Percentiles rank a stretch among this genome's conserved stretches.
These are phyloP conservation scores for Anoplopoma fimbria DNA, from an alignment of 2,113 vertebrate genomes.

Conservation along the genomic window DNA sequence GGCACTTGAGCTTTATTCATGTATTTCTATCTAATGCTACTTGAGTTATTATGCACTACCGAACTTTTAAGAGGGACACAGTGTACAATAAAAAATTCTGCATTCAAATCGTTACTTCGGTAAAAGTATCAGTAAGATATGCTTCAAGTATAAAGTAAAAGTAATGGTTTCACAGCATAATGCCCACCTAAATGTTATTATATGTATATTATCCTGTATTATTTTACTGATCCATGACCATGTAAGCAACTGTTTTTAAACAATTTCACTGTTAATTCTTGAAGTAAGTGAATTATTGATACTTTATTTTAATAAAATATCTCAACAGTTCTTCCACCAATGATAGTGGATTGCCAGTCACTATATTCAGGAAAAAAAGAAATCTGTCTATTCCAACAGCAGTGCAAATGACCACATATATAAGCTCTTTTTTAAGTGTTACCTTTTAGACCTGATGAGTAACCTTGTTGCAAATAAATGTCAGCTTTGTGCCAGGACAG, in stretches of 20 bases:
- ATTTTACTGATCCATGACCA: neutral
- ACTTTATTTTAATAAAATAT: neutral
- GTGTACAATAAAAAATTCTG: neutral
- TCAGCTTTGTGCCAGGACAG: slow-evolving; percentile 72
- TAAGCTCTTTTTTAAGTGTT: slow-evolving; percentile 32
- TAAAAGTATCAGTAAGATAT: neutral
- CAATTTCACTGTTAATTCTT: neutral
- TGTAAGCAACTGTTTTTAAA: neutral
- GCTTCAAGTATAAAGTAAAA: neutral
- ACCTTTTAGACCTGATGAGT: slow-evolving; percentile 63
- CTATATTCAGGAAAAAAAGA: neutral
- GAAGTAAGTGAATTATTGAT: neutral
- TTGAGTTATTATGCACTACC: neutral
- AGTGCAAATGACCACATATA: neutral
- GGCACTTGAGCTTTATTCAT: neutral
- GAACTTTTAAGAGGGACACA: neutral
- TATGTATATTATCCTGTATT: neutral
- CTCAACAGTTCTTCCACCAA: neutral
- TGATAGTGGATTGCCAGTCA: neutral
- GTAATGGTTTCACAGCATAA: neutral
- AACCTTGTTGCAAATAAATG: slow-evolving; percentile 70
- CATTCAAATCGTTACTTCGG: neutral
- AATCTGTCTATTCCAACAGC: neutral
- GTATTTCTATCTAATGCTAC: neutral
- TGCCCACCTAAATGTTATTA: neutral